Percentiles rank a stretch among this genome's conserved stretches.
Evolutionary conservation across 2,888 invertebrate species (phyloP).

Genomic region (Lomographa bimaculata): DNA sequence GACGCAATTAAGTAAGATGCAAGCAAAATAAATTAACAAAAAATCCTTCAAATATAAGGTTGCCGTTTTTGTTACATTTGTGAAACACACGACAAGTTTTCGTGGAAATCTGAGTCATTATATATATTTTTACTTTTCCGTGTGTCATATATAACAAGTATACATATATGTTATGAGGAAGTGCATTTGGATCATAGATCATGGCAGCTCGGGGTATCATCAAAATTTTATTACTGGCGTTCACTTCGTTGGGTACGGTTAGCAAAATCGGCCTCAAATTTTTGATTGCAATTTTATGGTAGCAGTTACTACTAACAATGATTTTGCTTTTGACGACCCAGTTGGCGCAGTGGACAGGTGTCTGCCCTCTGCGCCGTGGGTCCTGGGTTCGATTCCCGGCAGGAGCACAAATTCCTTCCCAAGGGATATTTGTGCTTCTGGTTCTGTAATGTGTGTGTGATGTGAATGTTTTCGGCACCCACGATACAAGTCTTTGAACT

Average conservation of each 20-base stretch:
- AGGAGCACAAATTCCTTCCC: too few species aligned
- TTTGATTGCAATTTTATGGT: too few species aligned
- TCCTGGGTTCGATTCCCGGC: too few species aligned
- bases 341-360: too few species aligned
- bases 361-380: too few species aligned
- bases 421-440: too few species aligned
- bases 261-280: too few species aligned
- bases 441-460: too few species aligned
- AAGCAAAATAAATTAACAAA: constrained; percentile 30
- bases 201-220: constrained; percentile 42
- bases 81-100: constrained; percentile 42
- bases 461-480: too few species aligned
- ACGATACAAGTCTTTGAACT: too few species aligned
- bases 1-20: constrained; percentile 24
- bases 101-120: constrained; percentile 57
- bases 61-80: constrained; percentile 29
- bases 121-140: constrained; percentile 52
- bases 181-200: constrained; percentile 46
- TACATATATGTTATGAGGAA: constrained; percentile 54
- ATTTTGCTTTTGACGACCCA: too few species aligned
- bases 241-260: constrained; percentile 31
- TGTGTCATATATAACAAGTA: constrained; percentile 15
- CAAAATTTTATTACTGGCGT: constrained; percentile 40
- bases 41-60: constrained; percentile 25
- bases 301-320: too few species aligned